Evolutionary conservation across 2,113 vertebrate genomes (phyloP).

Genomic region (Mesembrinibis cayennensis): DNA sequence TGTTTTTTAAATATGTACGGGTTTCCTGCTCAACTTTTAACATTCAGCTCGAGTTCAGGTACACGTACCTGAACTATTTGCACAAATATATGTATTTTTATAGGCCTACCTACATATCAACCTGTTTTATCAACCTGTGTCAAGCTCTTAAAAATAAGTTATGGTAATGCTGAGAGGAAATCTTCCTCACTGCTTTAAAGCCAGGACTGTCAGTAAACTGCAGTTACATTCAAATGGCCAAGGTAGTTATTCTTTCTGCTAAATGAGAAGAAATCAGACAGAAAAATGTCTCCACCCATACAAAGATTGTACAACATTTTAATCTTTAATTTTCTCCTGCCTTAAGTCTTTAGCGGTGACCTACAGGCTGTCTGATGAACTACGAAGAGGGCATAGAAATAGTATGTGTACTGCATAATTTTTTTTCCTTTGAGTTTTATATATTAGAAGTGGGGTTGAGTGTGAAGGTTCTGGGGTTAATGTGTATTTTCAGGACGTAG

Average conservation of each 20-base stretch:
- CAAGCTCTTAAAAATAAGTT: neutral
- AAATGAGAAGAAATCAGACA: neutral
- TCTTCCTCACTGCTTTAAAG: neutral
- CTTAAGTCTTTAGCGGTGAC: neutral
- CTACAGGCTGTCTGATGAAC: neutral
- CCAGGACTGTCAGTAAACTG: neutral
- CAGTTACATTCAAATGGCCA: neutral
- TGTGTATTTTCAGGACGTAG: neutral
- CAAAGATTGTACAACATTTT: neutral
- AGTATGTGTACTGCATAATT: no score
- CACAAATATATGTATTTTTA: neutral
- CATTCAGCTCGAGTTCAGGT: neutral
- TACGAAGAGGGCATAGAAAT: neutral
- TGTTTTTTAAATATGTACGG: neutral
- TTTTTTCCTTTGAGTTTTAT: neutral
- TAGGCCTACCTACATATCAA: neutral
- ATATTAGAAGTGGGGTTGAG: neutral
- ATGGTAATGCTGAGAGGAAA: neutral
- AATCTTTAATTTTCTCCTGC: neutral
- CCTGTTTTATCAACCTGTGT: neutral
- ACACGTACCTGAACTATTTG: neutral
- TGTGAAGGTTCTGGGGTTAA: neutral
- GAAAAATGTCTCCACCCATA: neutral
- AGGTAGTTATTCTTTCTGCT: neutral
- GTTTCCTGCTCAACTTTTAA: neutral